Conservation (phyloP, 2,888 invertebrate genomes). For the Drosophila seclusa region DNA sequence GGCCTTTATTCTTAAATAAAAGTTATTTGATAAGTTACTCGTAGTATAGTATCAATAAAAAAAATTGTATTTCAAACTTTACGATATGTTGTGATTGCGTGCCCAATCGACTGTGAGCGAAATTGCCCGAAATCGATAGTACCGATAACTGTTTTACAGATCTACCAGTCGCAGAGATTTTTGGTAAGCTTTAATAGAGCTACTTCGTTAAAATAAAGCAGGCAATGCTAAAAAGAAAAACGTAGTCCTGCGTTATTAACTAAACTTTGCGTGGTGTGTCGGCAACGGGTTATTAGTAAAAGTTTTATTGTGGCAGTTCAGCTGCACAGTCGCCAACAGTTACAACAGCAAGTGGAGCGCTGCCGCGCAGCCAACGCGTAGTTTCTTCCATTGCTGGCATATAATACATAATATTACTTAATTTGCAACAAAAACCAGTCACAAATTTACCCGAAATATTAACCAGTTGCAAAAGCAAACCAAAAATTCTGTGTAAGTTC, state of each 20-base stretch:
- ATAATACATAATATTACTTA: conserved; percentile 56
- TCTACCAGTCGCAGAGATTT: conserved; percentile 63
- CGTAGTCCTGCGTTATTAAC: not conserved
- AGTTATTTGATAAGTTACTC: not conserved
- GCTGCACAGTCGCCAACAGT: conserved; percentile 7
- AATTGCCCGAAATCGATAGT: conserved; percentile 27
- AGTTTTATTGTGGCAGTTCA: not conserved
- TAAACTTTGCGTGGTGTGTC: not conserved
- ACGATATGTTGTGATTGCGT: not conserved
- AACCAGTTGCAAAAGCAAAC: not conserved
- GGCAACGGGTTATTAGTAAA: not conserved
- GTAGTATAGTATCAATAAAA: not conserved
- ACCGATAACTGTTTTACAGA: conserved; percentile 41
- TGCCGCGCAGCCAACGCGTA: conserved; percentile 72
- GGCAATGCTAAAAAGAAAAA: not conserved
- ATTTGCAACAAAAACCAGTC: conserved; percentile 39
- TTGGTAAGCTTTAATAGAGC: conserved; percentile 62
- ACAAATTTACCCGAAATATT: not conserved
- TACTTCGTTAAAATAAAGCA: conserved; percentile 29
- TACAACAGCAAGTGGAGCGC: conserved; percentile 35
- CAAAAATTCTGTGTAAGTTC: conserved; percentile 12
- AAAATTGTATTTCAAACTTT: not conserved
- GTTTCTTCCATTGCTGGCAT: conserved; percentile 51
- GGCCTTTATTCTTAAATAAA: not conserved
- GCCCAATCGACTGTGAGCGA: conserved; percentile 4